Conservation (phyloP, 1,140 invertebrate genomes). For the Aphaenogaster ashmeadi region DNA sequence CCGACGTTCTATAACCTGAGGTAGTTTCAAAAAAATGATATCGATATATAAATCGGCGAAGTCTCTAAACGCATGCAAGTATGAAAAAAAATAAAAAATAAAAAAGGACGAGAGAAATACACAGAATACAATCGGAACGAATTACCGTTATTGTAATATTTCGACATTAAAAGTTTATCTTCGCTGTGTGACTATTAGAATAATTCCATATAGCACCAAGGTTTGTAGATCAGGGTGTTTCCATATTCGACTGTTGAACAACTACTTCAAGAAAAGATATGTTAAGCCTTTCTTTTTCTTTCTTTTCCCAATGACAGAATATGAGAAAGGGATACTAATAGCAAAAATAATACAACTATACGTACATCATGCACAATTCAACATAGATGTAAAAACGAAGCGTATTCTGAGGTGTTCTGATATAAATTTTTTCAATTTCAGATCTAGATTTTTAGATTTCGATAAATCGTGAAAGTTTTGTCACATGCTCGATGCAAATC, state of each 20-base stretch:
- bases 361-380: constrained; percentile 75
- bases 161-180: constrained; percentile 79
- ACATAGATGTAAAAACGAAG: constrained; percentile 74
- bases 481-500: background rate
- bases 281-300: constrained; percentile 68
- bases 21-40: constrained; percentile 46
- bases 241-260: constrained; percentile 71
- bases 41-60: constrained; percentile 39
- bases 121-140: constrained; percentile 76
- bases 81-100: constrained; percentile 41
- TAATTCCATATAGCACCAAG: constrained; percentile 87
- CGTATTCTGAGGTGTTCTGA: constrained; percentile 61
- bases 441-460: background rate
- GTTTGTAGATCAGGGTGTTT: constrained; percentile 80
- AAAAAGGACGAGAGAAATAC: constrained; percentile 65
- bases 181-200: constrained; percentile 83
- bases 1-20: constrained; percentile 46
- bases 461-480: constrained; percentile 3
- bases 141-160: constrained; percentile 76
- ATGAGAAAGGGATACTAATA: constrained; percentile 70
- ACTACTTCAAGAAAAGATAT: constrained; percentile 77
- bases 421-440: background rate
- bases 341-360: constrained; percentile 62
- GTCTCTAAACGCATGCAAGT: constrained; percentile 71
- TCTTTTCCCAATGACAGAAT: constrained; percentile 53